A percentile compares a stretch with the other conserved stretches of the same genome.
phyloP scores from a whole-genome alignment of 2,888 invertebrate genomes.

The Agrilus cyanescens region DNA sequence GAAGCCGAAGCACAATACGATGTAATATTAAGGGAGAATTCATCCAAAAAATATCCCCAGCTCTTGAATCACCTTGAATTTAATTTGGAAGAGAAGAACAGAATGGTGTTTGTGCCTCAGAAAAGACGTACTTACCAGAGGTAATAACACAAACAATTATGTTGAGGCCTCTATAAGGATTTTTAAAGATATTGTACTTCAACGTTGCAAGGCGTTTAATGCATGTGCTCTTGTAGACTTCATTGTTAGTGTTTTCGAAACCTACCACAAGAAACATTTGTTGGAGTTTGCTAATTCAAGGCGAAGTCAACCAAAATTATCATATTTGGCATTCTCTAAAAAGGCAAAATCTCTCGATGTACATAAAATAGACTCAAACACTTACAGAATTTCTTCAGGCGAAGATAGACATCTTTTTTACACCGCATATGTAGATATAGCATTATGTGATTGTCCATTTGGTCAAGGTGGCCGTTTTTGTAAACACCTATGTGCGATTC shows the following conservation, averaged over 20 bases:
- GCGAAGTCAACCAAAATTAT: background rate
- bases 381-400: background rate
- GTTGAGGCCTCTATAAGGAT: constrained; percentile 16
- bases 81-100: background rate
- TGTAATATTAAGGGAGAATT: background rate
- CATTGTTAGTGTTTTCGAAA: constrained; percentile 1
- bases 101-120: constrained; percentile 14
- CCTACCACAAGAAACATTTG: background rate
- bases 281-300: background rate
- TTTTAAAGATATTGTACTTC: constrained; percentile 16
- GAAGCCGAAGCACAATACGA: too few species aligned
- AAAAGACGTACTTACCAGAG: constrained; percentile 11
- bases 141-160: constrained; percentile 16
- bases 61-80: too few species aligned
- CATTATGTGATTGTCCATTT: constrained; percentile 2
- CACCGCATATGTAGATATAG: background rate
- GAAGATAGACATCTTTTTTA: background rate
- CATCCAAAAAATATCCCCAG: too few species aligned
- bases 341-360: background rate
- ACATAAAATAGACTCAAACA: background rate
- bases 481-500: constrained; percentile 2
- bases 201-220: constrained; percentile 10
- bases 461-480: constrained; percentile 4
- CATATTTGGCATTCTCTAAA: background rate
- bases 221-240: constrained; percentile 1